Base-by-base conservation (phyloP, 2,888 invertebrate genomes). In the Microctonus aethiopoides region DNA sequence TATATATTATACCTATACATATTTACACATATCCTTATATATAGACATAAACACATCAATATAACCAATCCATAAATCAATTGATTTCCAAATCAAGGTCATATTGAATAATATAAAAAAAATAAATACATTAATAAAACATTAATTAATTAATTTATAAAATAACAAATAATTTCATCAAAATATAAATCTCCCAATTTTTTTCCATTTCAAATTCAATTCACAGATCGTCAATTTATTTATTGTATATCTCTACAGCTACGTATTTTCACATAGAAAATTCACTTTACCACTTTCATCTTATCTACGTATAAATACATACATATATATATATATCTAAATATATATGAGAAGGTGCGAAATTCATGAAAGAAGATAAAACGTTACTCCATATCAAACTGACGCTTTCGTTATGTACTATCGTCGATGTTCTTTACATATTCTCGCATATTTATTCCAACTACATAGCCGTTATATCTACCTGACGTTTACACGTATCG, bases 401-500 rank as follows among this genome's bases (percentile, higher is more conserved):
- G 16, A 46, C 16, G 46, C 46, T 46, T 16, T 46, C 4, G 16
- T 6, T 20, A 46, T 20, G 6, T 20, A 46, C 20, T 46, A 46
- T 46, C 46, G 16, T 46, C 16, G 46, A 46, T 46, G 46, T 46
- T 46, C 46, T 46, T 46, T 46, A 16, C 16, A 46, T 46, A 46
- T 7, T n/a, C 16, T 4, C 16, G 11, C 11, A 34, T 34, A n/a
- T n/a, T n/a, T 16, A 59, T 34, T 59, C 24, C 32, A 11, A 9
- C 32, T 26, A 10, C 34, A 24, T 5, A 4, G 22, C n/a, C n/a
- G n/a, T n/a, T n/a, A n/a, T n/a, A n/a, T n/a, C 32, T 59, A 59
- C 16, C 62, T 51, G 62, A 46, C 46, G 29, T 62, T 26, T 41
- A 46, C 34, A 61, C 32, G 57, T 46, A 61, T 51, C 62, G 46